Conservation (phyloP, 2,797 vertebrate species). For the Phrynocephalus forsythii region DNA sequence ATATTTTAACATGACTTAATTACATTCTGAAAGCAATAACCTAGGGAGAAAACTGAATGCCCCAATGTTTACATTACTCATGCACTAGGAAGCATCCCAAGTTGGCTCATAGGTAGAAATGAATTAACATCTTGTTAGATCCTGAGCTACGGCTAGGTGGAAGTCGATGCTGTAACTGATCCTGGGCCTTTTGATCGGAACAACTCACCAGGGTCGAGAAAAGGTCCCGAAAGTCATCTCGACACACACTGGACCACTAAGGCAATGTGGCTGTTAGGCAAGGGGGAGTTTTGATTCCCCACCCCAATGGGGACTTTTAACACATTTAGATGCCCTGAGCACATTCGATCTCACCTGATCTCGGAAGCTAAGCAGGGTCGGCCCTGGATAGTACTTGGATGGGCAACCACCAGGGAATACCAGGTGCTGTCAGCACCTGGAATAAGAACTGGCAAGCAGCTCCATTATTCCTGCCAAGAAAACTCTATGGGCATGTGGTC, state of each 20-base stretch:
- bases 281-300: conserved; percentile 52
- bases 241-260: conserved; percentile 17
- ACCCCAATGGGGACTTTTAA: neutral
- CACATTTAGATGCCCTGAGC: conserved; percentile 35
- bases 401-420: too few relatives aligned
- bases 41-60: conserved; percentile 37
- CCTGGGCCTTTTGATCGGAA: neutral
- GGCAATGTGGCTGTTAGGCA: conserved; percentile 42
- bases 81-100: conserved; percentile 20
- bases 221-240: neutral
- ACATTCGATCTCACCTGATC: too few relatives aligned
- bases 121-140: conserved; percentile 55
- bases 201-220: conserved; percentile 8
- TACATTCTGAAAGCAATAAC: conserved; percentile 51
- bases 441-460: too few relatives aligned
- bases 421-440: too few relatives aligned
- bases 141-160: neutral
- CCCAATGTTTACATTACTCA: conserved; percentile 50
- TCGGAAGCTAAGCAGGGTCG: too few relatives aligned
- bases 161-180: neutral
- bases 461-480: too few relatives aligned
- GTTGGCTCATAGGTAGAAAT: conserved; percentile 24
- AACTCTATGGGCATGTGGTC: too few relatives aligned
- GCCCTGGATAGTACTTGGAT: too few relatives aligned
- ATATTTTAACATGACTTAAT: conserved; percentile 58